These are phyloP conservation scores for Diachasmimorpha longicaudata DNA, from an alignment of 1,140 invertebrate genomes.

Conservation along the genomic window DNA sequence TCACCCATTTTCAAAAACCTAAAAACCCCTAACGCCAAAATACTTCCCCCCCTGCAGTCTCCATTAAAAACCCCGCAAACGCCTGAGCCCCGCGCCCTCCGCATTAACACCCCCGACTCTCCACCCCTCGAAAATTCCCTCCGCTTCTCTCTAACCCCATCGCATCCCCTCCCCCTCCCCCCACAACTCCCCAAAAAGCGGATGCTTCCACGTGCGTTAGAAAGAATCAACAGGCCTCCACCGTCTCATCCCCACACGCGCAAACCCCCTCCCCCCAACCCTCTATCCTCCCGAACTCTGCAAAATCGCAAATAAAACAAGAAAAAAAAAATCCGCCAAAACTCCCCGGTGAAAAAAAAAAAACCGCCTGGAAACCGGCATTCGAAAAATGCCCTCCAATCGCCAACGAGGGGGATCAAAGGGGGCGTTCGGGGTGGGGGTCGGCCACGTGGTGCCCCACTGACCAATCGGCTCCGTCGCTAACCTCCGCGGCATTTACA, in stretches of 20 bases:
- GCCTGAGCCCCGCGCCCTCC: no score
- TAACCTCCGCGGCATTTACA: constrained; percentile 39
- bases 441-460: constrained; percentile 44
- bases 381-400: constrained; percentile 43
- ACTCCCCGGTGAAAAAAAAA: constrained; percentile 3
- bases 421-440: constrained; percentile 39
- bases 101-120: no score
- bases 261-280: constrained; percentile 13
- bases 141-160: no score
- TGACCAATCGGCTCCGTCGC: constrained; percentile 36
- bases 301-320: constrained; percentile 21
- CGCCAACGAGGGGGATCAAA: constrained; percentile 37
- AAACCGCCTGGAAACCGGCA: constrained; percentile 37
- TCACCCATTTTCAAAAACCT: no score
- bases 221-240: constrained; percentile 17
- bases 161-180: no score
- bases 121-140: no score
- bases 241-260: neutral
- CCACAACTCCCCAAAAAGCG: constrained; percentile 41
- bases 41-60: no score
- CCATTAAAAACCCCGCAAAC: no score
- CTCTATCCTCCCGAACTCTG: neutral
- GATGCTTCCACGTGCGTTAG: constrained; percentile 6
- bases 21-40: no score
- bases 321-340: constrained; percentile 4